These are phyloP conservation scores for Metridium senile DNA, from an alignment of 92 coral and sea anemone species.

Conservation along the genomic window DNA sequence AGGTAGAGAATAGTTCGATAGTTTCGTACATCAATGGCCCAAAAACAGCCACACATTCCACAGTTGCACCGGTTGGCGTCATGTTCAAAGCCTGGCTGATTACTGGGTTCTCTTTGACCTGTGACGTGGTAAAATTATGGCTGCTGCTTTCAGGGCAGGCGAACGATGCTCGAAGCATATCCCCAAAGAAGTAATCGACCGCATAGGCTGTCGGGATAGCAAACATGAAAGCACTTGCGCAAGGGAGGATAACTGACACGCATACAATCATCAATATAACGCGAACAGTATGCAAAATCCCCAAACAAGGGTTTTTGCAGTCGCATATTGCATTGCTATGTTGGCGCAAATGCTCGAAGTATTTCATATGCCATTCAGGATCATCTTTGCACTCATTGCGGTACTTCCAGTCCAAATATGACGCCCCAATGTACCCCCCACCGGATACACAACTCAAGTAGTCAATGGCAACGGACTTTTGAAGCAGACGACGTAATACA, in stretches of 20 bases:
- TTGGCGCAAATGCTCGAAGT: conserved; percentile 74
- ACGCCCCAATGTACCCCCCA: conserved; percentile 87
- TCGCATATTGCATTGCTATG: conserved; percentile 52
- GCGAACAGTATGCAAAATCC: conserved; percentile 41
- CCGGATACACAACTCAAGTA: conserved; percentile 91
- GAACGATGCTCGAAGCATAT: conserved; percentile 61
- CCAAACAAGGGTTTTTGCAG: conserved; percentile 73
- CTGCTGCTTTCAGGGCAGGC: conserved; percentile 52
- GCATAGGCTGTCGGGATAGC: conserved; percentile 69
- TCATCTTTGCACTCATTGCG: conserved; percentile 80
- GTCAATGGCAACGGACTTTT: conserved; percentile 59
- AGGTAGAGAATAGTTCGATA: conserved; percentile 30
- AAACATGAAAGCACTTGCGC: conserved; percentile 45
- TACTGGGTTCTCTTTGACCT: conserved; percentile 33
- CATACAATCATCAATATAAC: conserved; percentile 32
- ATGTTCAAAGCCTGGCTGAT: not conserved
- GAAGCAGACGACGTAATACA: conserved; percentile 75
- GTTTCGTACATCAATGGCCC: conserved; percentile 52
- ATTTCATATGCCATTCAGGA: conserved; percentile 77
- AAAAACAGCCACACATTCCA: conserved; percentile 52
- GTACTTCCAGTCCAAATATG: conserved; percentile 91
- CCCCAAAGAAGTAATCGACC: conserved; percentile 73
- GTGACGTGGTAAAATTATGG: conserved; percentile 53
- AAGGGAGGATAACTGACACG: conserved; percentile 66
- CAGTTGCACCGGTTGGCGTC: not conserved